Evolutionary conservation across 2,888 invertebrate species (phyloP), one percentile per base, ranked within the genome.

Genomic region (Cyclophora albipunctata): DNA sequence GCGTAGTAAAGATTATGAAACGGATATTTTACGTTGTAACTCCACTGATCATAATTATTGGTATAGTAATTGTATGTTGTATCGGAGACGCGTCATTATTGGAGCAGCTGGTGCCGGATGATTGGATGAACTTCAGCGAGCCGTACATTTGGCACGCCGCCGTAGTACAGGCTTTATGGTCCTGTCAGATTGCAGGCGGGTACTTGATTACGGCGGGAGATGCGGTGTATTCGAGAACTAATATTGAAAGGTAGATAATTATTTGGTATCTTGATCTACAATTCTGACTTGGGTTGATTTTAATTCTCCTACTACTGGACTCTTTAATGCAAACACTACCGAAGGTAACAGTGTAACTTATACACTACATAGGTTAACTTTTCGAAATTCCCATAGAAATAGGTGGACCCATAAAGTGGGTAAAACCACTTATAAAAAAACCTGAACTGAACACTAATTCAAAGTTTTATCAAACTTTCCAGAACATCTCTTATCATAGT

Each of bases 1-100:
- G 69, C 55, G 78, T 81, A 45, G 68, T 80, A 50, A 86, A 84
- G 66, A 64, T 72, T 46, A 78, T 85, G 81, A 84, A 81, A 67
- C 67, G 77, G 50, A 62, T 75, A 41, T 74, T 83, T 50, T 86
- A 77, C 57, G 55, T 63, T 2, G 42, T 78, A 44, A 75, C 77
- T 0, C 81, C 81, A 0, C 2, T 66, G 2, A 60, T 79, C 4
- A 42, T 80, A 0, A 7, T 75, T 3, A 52, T 80, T 2, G 64
- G 64, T 0, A 49, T 78, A 2, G 57, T 71, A 3, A 64, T 75
- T 7, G 44, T 67, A 20, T 67, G 66, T 0, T 58, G 56, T 40
- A 58, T 81, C 2, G 81, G 81, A 0, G 56, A 67, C 4, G 49
- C 48, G 3, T 62, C 71, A 40, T 50, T 83, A 2, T 7, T 53